Percentiles rank a stretch among this genome's conserved stretches.
Evolutionary conservation across 1,140 invertebrate species (phyloP).

Genomic region (Paramacrobiotus metropolitanus): DNA sequence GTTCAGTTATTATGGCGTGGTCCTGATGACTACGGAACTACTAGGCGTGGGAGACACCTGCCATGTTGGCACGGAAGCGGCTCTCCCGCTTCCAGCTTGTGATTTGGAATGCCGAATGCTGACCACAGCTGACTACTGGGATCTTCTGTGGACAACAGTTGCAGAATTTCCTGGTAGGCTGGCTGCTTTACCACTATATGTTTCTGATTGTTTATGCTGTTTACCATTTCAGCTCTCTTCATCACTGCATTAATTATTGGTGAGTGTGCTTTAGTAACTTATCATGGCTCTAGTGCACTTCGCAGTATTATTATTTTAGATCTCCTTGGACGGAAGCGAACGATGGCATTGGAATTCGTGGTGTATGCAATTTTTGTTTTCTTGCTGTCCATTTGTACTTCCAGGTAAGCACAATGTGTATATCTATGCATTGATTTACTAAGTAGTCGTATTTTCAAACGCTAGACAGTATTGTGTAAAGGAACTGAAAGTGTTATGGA

Average conservation of each 20-base stretch:
- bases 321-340: slow-evolving; percentile 63
- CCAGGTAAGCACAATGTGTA: slow-evolving; percentile 48
- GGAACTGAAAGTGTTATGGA: no score
- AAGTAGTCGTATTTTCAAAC: no score
- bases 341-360: slow-evolving; percentile 77
- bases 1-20: slow-evolving; percentile 85
- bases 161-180: slow-evolving; percentile 67
- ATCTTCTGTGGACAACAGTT: slow-evolving; percentile 74
- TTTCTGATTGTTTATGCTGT: slow-evolving; percentile 10
- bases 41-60: slow-evolving; percentile 38
- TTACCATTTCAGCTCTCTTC: slow-evolving; percentile 46
- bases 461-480: no score
- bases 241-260: slow-evolving; percentile 66
- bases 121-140: slow-evolving; percentile 58
- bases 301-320: no score
- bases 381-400: slow-evolving; percentile 46
- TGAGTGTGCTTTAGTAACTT: no score
- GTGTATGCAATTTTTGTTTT: slow-evolving; percentile 57
- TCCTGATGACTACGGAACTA: slow-evolving; percentile 79
- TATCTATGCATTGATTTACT: no score
- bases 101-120: slow-evolving; percentile 46
- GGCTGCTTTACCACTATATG: slow-evolving; percentile 7
- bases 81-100: slow-evolving; percentile 27
- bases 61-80: slow-evolving; percentile 21
- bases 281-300: no score